Conservation (phyloP, 1,140 invertebrate species). For the Drosophila bocki region DNA sequence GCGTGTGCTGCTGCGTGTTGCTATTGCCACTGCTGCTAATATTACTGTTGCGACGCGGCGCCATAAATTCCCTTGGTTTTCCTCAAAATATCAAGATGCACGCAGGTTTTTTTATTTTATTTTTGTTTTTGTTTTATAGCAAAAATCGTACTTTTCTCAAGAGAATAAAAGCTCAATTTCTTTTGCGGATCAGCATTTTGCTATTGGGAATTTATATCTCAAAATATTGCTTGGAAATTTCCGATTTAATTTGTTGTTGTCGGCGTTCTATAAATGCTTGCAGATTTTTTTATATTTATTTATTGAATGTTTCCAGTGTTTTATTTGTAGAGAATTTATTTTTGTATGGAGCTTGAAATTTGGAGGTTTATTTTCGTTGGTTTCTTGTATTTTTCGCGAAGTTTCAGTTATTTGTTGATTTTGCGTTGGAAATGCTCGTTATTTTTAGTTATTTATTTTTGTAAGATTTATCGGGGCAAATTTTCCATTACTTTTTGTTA, state of each 20-base stretch:
- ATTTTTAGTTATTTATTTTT: neutral
- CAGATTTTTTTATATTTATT: constrained; percentile 9
- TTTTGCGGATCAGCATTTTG: constrained; percentile 33
- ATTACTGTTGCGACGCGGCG: constrained; percentile 71
- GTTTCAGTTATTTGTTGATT: constrained; percentile 1
- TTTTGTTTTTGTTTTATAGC: neutral
- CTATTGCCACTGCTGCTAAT: constrained; percentile 46
- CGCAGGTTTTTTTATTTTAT: neutral
- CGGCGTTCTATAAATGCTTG: constrained; percentile 19
- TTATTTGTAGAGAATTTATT: constrained; percentile 13
- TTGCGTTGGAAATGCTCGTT: neutral
- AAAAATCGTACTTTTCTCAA: neutral
- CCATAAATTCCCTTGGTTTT: constrained; percentile 67
- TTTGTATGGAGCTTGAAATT: neutral
- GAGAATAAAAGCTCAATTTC: constrained; percentile 11
- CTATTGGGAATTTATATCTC: neutral
- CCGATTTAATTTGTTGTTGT: constrained; percentile 22
- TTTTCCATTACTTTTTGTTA: neutral
- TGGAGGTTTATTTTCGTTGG: constrained; percentile 15
- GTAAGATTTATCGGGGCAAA: neutral
- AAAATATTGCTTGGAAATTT: constrained; percentile 33
- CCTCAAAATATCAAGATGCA: constrained; percentile 11
- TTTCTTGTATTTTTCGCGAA: neutral
- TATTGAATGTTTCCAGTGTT: constrained; percentile 30
- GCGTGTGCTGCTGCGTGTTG: constrained; percentile 51